These are phyloP conservation scores for Polyodon spathula DNA, from an alignment of 2,113 vertebrate genomes.

Conservation along the genomic window DNA sequence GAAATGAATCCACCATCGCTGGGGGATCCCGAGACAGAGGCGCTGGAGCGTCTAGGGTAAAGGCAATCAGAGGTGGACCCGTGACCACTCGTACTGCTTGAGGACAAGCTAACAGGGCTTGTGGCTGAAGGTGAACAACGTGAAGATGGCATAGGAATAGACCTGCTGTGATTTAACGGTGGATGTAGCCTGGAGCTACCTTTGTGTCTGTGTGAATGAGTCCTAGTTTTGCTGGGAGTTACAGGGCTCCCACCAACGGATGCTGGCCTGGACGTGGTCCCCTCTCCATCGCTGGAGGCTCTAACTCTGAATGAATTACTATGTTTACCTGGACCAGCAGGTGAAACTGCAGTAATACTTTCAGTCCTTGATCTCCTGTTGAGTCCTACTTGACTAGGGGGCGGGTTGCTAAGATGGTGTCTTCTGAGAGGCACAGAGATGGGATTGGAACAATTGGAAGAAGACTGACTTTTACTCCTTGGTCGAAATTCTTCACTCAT, in stretches of 20 bases:
- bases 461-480: constrained; percentile 81
- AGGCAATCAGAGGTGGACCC: constrained; percentile 76
- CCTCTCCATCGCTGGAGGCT: constrained; percentile 76
- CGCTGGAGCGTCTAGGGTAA: constrained; percentile 76
- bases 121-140: constrained; percentile 76
- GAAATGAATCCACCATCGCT: constrained; percentile 83
- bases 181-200: constrained; percentile 72
- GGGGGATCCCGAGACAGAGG: constrained; percentile 75
- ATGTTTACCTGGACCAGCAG: constrained; percentile 60
- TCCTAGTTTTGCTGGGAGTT: constrained; percentile 63
- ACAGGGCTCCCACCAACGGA: constrained; percentile 75
- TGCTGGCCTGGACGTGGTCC: constrained; percentile 75
- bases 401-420: constrained; percentile 75
- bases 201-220: constrained; percentile 62
- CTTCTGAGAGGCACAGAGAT: constrained; percentile 76
- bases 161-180: constrained; percentile 75
- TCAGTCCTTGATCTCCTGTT: constrained; percentile 69
- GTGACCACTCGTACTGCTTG: constrained; percentile 78
- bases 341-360: constrained; percentile 71
- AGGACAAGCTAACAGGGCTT: constrained; percentile 75
- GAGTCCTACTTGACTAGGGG: constrained; percentile 77
- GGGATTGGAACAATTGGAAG: constrained; percentile 79
- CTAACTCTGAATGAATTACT: constrained; percentile 72
- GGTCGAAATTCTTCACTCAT: constrained; percentile 84
- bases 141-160: constrained; percentile 73